A percentile compares a stretch with the other conserved stretches of the same genome.
These are phyloP conservation scores for Incurvaria masculella DNA, from an alignment of 2,888 invertebrate genomes.

Conservation along the genomic window DNA sequence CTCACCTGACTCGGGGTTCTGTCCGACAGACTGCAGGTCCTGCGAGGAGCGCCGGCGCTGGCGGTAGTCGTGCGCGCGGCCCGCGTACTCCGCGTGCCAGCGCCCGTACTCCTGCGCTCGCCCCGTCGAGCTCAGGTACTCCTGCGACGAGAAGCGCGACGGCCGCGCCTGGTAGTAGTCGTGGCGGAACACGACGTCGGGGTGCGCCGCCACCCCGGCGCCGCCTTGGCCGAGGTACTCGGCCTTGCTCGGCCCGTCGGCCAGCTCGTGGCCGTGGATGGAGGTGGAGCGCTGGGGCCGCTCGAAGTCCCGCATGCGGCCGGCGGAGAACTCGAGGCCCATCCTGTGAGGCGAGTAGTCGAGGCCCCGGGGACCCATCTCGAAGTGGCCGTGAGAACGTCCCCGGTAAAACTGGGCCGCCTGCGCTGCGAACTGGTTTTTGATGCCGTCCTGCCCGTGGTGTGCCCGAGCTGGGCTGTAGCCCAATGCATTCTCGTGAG, in stretches of 20 bases:
- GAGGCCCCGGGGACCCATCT: slow-evolving; percentile 48
- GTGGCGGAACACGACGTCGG: slow-evolving; percentile 46
- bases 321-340: slow-evolving; percentile 34
- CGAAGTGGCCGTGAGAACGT: slow-evolving; percentile 44
- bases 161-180: slow-evolving; percentile 43
- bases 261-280: slow-evolving; percentile 47
- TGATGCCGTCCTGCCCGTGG: slow-evolving; percentile 27
- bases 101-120: slow-evolving; percentile 13
- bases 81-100: slow-evolving; percentile 35
- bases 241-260: slow-evolving; percentile 36
- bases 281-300: slow-evolving; percentile 43
- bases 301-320: slow-evolving; percentile 39
- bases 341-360: slow-evolving; percentile 49
- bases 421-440: slow-evolving; percentile 33
- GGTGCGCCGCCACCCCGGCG: slow-evolving; percentile 35
- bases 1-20: slow-evolving; percentile 44
- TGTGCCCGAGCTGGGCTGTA: slow-evolving; percentile 23
- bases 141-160: slow-evolving; percentile 48
- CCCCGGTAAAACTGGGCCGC: slow-evolving; percentile 39
- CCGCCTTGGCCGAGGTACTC: slow-evolving; percentile 32
- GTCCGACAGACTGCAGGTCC: slow-evolving; percentile 44
- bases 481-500: background rate
- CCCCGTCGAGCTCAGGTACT: slow-evolving; percentile 37
- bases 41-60: slow-evolving; percentile 49
- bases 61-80: slow-evolving; percentile 48